These are phyloP conservation scores for Tenebrio molitor DNA, from an alignment of 1,140 invertebrate genomes.

Conservation along the genomic window DNA sequence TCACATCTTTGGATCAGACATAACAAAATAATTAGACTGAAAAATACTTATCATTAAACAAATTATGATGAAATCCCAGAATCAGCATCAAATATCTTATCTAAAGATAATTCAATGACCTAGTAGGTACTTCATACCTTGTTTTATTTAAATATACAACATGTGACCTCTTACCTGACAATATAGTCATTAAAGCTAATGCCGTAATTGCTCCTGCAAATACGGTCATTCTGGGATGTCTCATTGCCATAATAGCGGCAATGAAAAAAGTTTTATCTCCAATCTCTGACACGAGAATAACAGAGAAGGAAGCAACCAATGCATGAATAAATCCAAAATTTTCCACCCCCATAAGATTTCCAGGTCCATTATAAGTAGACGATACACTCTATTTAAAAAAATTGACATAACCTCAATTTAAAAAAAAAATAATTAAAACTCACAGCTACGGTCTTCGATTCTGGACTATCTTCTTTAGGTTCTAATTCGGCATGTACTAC, in stretches of 20 bases:
- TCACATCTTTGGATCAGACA: too few relatives aligned
- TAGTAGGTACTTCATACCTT: too few relatives aligned
- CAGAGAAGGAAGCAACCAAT: slow-evolving; percentile 93
- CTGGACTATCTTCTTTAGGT: slow-evolving; percentile 6
- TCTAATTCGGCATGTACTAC: slow-evolving; percentile 15
- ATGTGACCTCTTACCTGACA: slow-evolving; percentile 78
- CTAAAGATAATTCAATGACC: not conserved
- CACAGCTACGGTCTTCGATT: not conserved
- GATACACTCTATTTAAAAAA: slow-evolving; percentile 3
- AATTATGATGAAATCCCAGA: too few relatives aligned
- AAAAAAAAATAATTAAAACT: not conserved
- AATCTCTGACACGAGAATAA: slow-evolving; percentile 97
- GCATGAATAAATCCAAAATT: slow-evolving; percentile 90
- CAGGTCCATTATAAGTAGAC: slow-evolving; percentile 1
- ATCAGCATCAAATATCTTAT: not conserved
- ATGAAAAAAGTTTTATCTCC: slow-evolving; percentile 99
- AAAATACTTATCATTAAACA: not conserved
- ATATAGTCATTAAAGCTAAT: slow-evolving; percentile 93
- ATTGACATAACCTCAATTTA: slow-evolving; percentile 33
- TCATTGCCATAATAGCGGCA: slow-evolving; percentile 99
- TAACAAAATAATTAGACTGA: not conserved
- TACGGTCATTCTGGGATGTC: slow-evolving; percentile 92
- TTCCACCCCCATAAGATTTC: slow-evolving; percentile 52
- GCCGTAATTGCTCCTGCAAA: slow-evolving; percentile 95
- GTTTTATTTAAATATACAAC: not conserved